These are phyloP conservation scores for Stenotaenia linearis DNA, from an alignment of 2,888 invertebrate genomes.

Conservation along the genomic window DNA sequence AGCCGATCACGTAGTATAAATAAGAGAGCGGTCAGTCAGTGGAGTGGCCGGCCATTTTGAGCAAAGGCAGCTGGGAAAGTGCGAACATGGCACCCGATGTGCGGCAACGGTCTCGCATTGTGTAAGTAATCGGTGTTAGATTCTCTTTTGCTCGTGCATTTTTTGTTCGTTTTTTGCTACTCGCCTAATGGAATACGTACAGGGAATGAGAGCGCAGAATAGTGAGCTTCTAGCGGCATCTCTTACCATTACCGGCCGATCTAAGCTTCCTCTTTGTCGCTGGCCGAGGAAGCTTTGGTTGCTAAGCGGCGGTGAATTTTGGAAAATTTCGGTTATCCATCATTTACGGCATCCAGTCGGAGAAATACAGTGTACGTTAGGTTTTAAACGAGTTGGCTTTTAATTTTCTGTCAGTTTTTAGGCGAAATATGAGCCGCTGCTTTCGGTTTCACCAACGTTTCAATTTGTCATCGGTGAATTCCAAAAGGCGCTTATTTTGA, in stretches of 20 bases:
- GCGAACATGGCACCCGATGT: conserved; percentile 31
- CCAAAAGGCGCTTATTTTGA: conserved; percentile 8
- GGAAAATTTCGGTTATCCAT: conserved; percentile 24
- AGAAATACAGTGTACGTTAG: neutral
- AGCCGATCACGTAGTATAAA: conserved; percentile 6
- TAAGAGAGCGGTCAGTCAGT: neutral
- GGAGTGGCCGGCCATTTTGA: conserved; percentile 28
- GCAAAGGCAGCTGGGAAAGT: conserved; percentile 31
- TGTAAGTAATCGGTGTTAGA: conserved; percentile 31
- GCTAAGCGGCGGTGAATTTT: conserved; percentile 17
- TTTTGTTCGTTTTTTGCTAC: conserved; percentile 27
- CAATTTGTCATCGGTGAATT: neutral
- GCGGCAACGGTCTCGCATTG: conserved; percentile 29
- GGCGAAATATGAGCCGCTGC: neutral
- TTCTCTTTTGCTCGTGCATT: conserved; percentile 24
- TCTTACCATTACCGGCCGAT: conserved; percentile 8
- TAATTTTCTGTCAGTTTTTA: neutral
- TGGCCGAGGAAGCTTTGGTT: neutral
- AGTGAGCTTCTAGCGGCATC: conserved; percentile 13
- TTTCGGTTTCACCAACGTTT: neutral
- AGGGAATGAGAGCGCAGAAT: conserved; percentile 26
- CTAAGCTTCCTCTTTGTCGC: conserved; percentile 1
- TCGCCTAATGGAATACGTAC: conserved; percentile 27
- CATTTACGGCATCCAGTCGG: neutral
- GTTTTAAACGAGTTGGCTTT: neutral